These are phyloP conservation scores for Lasioglossum malachurum DNA, from an alignment of 2,888 invertebrate genomes.

Conservation along the genomic window DNA sequence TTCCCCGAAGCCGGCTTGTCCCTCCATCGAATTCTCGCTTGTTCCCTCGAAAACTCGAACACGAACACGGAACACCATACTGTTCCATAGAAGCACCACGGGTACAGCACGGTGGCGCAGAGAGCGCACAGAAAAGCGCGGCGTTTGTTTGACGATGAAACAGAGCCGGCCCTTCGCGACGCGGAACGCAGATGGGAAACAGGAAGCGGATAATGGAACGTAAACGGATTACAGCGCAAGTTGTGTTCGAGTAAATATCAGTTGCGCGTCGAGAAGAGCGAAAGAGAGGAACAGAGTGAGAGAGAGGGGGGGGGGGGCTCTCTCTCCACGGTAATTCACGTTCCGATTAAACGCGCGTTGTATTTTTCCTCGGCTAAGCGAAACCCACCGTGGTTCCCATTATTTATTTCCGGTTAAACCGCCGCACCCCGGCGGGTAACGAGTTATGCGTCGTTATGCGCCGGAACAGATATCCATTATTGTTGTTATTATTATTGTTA, in stretches of 20 bases:
- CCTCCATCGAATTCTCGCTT: not conserved
- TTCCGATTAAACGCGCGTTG: conserved; percentile 13
- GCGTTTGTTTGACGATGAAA: conserved; percentile 6
- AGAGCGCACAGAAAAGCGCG: not conserved
- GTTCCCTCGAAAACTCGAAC: conserved; percentile 3
- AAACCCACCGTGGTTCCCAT: not conserved
- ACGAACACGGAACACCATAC: not conserved
- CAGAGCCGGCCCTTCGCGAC: not conserved
- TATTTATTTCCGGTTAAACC: conserved; percentile 14
- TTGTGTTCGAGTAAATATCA: conserved; percentile 24
- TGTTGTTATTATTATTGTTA: not conserved
- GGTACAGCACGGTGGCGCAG: not conserved
- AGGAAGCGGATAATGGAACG: conserved; percentile 25
- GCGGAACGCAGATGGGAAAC: conserved; percentile 26
- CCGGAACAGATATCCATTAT: not conserved
- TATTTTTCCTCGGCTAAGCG: conserved; percentile 11
- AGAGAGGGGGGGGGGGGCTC: not conserved
- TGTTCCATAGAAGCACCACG: not conserved
- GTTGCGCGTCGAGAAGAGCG: not conserved
- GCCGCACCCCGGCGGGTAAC: not conserved
- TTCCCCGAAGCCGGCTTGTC: not conserved
- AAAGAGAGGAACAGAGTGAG: not conserved
- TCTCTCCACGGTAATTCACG: not conserved
- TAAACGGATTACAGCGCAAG: conserved; percentile 19
- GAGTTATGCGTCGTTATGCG: not conserved